Base-by-base conservation (phyloP, 2,888 invertebrate species). In the Agrochola lychnidis region DNA sequence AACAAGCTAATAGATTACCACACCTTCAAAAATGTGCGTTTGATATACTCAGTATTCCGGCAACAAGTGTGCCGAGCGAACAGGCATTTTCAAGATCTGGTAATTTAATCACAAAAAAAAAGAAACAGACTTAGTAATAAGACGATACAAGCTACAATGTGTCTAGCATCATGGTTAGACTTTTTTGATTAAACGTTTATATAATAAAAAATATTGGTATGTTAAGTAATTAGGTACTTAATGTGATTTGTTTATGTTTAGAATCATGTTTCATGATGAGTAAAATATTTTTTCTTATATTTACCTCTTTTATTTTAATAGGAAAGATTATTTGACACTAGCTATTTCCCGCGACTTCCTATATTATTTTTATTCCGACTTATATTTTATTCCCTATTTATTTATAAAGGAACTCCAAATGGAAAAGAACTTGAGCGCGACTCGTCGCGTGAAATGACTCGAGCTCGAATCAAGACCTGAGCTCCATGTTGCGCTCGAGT, bases 81-180 rank as follows among this genome's bases (percentile, higher is more conserved):
- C 19, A 62, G 36, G 61, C 61, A 19, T 62, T 62, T 36, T 62
- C 61, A 30, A 62, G 19, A 36, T 62, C 61, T 62, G 61, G 61
- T 36, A 62, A 62, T 62, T 36, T 62, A 62, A 62, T 62, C 36
- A 62, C 9, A 62, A 62, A 62, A 62, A n/a, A 62, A 62, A 62
- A 48, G 59, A 59, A 59, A 59, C 59, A 59, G 30, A 59, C 25
- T 59, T 25, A 25, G 59, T 25, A 59, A n/a, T 59, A 25, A 59
- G 25, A 59, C 25, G 25, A 59, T 59, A 25, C n/a, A 59, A 25
- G 30, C 59, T 59, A 48, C 48, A 48, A 48, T 48, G 16, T 48
- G 48, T 48, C 16, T 48, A 62, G 30, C 40, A 36, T 62, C 61
- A 62, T 62, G 61, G 61, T 36, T 62, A 36, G 36, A 62, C 61